Percentiles rank a stretch among this genome's conserved stretches.
phyloP scores from a whole-genome alignment of 2,113 vertebrate genomes.

The Otolemur garnettii region DNA sequence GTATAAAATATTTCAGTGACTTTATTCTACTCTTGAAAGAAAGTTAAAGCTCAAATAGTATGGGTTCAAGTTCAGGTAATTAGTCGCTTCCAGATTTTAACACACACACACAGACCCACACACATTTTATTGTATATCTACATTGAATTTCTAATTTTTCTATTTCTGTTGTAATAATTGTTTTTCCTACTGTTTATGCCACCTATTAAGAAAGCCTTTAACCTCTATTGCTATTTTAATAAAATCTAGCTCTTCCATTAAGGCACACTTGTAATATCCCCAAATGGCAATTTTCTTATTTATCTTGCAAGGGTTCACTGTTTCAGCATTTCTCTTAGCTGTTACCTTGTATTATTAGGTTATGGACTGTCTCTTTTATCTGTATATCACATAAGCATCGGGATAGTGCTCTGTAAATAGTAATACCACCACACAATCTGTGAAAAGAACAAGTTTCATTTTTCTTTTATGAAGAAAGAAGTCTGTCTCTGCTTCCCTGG shows the following conservation, averaged over 20 bases:
- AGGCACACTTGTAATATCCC: not conserved
- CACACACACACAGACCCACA: not conserved
- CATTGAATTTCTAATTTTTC: not conserved
- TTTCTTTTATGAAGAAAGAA: not conserved
- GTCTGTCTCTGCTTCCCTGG: not conserved
- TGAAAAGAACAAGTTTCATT: not conserved
- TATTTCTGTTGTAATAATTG: not conserved
- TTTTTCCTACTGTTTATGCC: not conserved
- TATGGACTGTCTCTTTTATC: not conserved
- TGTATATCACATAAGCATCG: not conserved
- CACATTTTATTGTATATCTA: not conserved
- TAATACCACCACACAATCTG: not conserved
- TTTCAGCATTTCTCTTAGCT: not conserved
- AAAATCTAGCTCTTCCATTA: not conserved
- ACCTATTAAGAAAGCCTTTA: not conserved
- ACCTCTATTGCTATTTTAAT: not conserved
- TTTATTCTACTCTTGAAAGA: not conserved
- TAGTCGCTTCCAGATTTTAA: not conserved
- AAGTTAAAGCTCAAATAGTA: not conserved
- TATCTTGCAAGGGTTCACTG: not conserved
- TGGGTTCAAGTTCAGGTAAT: not conserved
- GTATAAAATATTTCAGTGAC: not conserved
- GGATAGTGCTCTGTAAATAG: not conserved
- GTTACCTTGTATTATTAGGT: not conserved
- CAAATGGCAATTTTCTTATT: slow-evolving; percentile 20